Evolutionary conservation across 2,113 vertebrate genomes (phyloP).

Genomic region (Sakesphorus luctuosus): DNA sequence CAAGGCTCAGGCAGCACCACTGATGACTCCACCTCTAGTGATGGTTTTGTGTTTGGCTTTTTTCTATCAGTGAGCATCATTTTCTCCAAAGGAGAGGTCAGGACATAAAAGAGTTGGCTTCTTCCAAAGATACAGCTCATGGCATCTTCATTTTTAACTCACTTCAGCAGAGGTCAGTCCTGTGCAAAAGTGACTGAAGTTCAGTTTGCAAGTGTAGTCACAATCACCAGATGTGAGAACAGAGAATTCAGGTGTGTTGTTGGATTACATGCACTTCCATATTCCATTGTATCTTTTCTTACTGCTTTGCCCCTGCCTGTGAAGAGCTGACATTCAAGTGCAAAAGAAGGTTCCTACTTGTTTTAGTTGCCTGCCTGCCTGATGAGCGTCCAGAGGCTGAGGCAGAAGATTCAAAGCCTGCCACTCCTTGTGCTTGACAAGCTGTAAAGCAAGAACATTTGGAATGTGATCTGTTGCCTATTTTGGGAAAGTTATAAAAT

Average conservation of each 20-base stretch:
- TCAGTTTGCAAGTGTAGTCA: not conserved
- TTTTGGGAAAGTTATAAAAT: constrained; percentile 54
- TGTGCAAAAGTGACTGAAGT: not conserved
- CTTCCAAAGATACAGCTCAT: not conserved
- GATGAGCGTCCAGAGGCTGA: not conserved
- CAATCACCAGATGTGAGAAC: not conserved
- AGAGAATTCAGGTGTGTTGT: not conserved
- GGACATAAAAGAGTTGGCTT: not conserved
- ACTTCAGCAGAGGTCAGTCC: not conserved
- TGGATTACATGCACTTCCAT: not conserved
- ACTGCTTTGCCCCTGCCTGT: not conserved
- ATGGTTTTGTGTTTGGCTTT: not conserved
- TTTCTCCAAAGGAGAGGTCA: not conserved
- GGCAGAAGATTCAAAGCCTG: not conserved
- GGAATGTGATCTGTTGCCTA: constrained; percentile 45
- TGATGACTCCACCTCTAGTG: not conserved
- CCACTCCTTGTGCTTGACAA: not conserved
- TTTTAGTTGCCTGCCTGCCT: not conserved
- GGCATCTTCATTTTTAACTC: not conserved
- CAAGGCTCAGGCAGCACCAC: not conserved
- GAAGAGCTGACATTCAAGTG: not conserved
- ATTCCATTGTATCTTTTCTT: not conserved
- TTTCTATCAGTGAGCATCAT: not conserved
- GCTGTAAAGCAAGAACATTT: constrained; percentile 19
- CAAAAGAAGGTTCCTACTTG: not conserved